Percentiles rank a stretch among this genome's conserved stretches.
phyloP scores from a whole-genome alignment of 2,113 vertebrate genomes.

The Tonatia bakeri region DNA sequence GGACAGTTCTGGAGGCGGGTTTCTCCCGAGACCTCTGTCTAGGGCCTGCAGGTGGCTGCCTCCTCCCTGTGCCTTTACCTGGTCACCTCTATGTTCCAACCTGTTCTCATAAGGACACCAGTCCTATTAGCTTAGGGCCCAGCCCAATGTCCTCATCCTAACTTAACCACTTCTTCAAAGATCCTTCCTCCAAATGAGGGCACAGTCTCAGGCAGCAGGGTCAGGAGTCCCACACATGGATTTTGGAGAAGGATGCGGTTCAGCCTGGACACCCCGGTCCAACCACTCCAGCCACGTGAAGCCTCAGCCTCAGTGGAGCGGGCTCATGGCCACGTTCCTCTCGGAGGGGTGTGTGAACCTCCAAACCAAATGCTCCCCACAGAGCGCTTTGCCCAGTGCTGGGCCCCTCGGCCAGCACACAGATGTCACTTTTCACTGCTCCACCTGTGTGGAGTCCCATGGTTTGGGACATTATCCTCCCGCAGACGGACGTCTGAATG shows the following conservation, averaged over 20 bases:
- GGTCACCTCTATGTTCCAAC: background rate
- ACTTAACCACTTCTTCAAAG: background rate
- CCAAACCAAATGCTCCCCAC: accelerated
- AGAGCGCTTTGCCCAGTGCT: background rate
- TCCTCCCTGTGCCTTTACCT: background rate
- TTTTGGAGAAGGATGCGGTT: background rate
- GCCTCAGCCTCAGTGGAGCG: background rate
- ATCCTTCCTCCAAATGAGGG: background rate
- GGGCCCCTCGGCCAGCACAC: background rate
- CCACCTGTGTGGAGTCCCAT: accelerated
- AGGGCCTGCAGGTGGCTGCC: accelerated
- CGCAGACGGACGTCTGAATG: background rate
- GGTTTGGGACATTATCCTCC: background rate
- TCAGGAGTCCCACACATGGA: background rate
- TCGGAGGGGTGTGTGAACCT: background rate
- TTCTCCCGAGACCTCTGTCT: background rate
- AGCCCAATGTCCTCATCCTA: background rate
- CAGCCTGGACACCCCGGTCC: background rate
- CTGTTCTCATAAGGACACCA: background rate
- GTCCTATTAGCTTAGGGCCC: background rate
- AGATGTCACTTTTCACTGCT: accelerated
- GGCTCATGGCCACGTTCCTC: accelerated
- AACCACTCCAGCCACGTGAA: accelerated
- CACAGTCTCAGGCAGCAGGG: background rate
- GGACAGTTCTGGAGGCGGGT: background rate